These are phyloP conservation scores for Echinometra lucunter DNA, from an alignment of 53 echinoderm and acorn worm genomes.

Conservation along the genomic window DNA sequence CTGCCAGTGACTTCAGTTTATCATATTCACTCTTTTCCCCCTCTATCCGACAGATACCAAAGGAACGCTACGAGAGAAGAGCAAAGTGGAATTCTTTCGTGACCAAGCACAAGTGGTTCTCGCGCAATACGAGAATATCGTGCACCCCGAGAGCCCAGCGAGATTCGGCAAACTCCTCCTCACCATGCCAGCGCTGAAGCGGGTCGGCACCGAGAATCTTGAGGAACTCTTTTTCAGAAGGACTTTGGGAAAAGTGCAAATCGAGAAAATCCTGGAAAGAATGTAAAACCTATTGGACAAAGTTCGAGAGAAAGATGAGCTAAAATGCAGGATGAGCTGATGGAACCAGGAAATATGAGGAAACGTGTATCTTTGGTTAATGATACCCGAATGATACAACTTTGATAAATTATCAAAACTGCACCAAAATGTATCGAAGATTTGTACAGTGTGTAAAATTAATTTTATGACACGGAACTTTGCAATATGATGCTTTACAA, in stretches of 20 bases:
- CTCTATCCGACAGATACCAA: slow-evolving; percentile 77
- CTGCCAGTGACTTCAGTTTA: too few species aligned
- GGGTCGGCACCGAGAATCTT: slow-evolving; percentile 81
- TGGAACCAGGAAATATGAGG: too few species aligned
- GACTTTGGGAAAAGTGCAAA: slow-evolving; percentile 87
- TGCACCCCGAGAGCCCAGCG: slow-evolving; percentile 96
- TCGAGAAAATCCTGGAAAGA: slow-evolving; percentile 85
- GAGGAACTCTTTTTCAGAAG: slow-evolving; percentile 93
- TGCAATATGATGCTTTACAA: background rate
- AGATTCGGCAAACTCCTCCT: slow-evolving; percentile 96
- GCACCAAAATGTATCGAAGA: too few species aligned
- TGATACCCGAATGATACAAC: too few species aligned
- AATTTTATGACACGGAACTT: background rate
- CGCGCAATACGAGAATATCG: slow-evolving; percentile 96
- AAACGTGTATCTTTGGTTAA: too few species aligned
- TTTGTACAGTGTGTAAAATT: background rate
- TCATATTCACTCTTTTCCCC: background rate
- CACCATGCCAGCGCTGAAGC: slow-evolving; percentile 93
- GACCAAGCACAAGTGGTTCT: slow-evolving; percentile 97
- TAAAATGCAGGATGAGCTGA: background rate
- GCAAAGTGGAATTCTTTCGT: slow-evolving; percentile 92
- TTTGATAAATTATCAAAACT: too few species aligned
- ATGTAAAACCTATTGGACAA: slow-evolving; percentile 23
- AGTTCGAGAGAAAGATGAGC: too few species aligned
- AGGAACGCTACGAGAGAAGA: slow-evolving; percentile 83